Base-by-base conservation (phyloP, 2,797 vertebrate species). In the Meda fulgida region DNA sequence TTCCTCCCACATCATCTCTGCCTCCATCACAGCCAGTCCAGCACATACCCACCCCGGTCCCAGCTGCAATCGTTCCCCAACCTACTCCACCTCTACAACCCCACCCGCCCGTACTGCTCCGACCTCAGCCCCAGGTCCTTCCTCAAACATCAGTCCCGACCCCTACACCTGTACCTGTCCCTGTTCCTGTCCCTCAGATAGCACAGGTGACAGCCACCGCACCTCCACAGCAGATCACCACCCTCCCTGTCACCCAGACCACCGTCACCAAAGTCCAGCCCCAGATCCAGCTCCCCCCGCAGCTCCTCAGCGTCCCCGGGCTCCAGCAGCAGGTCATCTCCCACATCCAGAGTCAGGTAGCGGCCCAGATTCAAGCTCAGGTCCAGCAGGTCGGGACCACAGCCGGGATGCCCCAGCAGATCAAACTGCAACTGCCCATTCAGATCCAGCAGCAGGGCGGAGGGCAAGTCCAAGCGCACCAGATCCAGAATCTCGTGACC, bases 251-350 rank as follows among this genome's bases (percentile, higher is more conserved):
- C 73, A 31, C 89, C 34, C 93, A 92, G 83, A 85, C 82, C 79
- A 93, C 87, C 1, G 76, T 89, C 26, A 83, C 88, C 58, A 90
- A 89, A 85, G 86, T 90, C 51, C 89, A 93, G 67, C 89, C 95
- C 78, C 94, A 95, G 6, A 93, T 95, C 92, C 96, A 95, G 90
- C 95, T 96, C 70, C 94, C 94, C 91, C 94, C 93, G 73, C 97
- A 97, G 90, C 96, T 98, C 72, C 95, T 94, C 91, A 96, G 96
- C 8, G 95, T 98, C 86, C 96, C 97, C 38, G 95, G 95, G 23
- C 95, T 98, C 83, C 97, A 96, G 87, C 97, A 97, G 88, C 97
- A 97, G 94, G 94, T 97, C 7, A 95, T 98, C 31, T 97, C 95
- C 88, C 97, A 97, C 92, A 96, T 96, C 85, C 95, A 96, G 92